A percentile compares a stretch with the other conserved stretches of the same genome.
Evolutionary conservation across 2,888 invertebrate genomes (phyloP).

Genomic region (Hypolimnas misippus): DNA sequence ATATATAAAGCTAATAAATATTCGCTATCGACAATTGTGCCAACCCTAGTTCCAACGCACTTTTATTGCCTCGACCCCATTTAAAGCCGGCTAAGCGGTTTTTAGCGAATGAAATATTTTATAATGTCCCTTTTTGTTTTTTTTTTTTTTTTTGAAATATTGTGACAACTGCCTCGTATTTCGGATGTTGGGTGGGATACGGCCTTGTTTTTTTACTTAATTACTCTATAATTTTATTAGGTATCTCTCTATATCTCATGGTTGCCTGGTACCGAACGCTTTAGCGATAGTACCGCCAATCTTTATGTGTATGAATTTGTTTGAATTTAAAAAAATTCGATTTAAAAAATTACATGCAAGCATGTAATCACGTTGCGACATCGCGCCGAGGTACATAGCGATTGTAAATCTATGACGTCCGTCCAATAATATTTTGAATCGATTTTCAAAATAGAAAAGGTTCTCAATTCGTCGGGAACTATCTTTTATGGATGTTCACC

Average conservation of each 20-base stretch:
- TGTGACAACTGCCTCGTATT: constrained; percentile 28
- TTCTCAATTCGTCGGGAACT: too few species aligned
- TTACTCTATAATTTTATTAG: constrained; percentile 24
- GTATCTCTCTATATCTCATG: constrained; percentile 7
- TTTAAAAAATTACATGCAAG: too few species aligned
- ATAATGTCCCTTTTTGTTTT: constrained; percentile 46
- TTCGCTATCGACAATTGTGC: constrained; percentile 41
- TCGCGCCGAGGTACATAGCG: too few species aligned
- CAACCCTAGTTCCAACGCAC: constrained; percentile 52
- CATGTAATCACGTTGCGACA: too few species aligned
- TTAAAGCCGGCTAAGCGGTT: constrained; percentile 57
- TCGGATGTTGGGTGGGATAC: constrained; percentile 20
- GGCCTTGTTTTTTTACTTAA: constrained; percentile 16
- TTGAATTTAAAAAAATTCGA: too few species aligned
- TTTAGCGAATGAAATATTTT: constrained; percentile 57
- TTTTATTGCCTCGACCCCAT: constrained; percentile 63
- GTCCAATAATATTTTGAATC: too few species aligned
- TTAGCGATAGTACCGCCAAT: too few species aligned
- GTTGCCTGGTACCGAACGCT: too few species aligned
- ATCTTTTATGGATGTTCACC: too few species aligned
- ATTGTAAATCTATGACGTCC: too few species aligned
- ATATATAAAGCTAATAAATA: constrained; percentile 44
- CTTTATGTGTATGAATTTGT: too few species aligned
- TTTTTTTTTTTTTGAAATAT: constrained; percentile 30
- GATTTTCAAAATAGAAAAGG: too few species aligned